Evolutionary conservation across 2,797 vertebrate species (phyloP), one percentile per base, ranked within the genome.

Genomic region (Heteromormyrus szaboi): DNA sequence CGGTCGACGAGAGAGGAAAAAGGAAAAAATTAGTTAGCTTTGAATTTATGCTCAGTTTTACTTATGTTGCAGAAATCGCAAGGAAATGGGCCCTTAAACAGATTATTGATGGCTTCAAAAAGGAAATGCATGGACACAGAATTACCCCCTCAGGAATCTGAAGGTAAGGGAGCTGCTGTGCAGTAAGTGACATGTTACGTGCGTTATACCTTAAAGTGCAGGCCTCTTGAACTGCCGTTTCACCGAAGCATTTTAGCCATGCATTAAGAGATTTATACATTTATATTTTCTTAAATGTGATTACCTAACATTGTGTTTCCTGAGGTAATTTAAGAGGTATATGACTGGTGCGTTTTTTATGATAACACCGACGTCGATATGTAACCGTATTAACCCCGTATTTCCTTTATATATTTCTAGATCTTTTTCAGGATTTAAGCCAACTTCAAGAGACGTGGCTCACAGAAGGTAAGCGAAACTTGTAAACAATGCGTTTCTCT

Each of bases 361-460:
- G 2, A 65, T 46, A 53, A 37, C 11, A 85, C 83, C 87, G n/a
- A 88, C 88, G 29, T 88, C 59, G 29, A 53, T 59, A 33, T 54
- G 44, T 41, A 86, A 87, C 86, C 1, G n/a, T 92, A 44, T 88
- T 89, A 85, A 89, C 72, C 3, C 53, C 79, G 19, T 90, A 14
- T 89, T 90, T 19, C 89, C 91, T 92, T 88, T 90, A 88, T 90
- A 59, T 88, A 56, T 92, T 62, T 85, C 92, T 79, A 99, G 98
- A 99, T 91, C 98, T 99, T 92, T 99, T 99, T 96, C 98, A 98
- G 94, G 98, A 99, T 95, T 94, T 99, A 96, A 96, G 97, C 95
- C 98, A 96, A 94, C 96, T 99, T 92, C 98, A 99, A 93, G 98
- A 99, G 96, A 97, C 98, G 33, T 99, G 98, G 98, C 97, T 99